A percentile compares a stretch with the other conserved stretches of the same genome.
Evolutionary conservation across 2,797 vertebrate genomes (phyloP).

Genomic region (Poeciliopsis turneri): DNA sequence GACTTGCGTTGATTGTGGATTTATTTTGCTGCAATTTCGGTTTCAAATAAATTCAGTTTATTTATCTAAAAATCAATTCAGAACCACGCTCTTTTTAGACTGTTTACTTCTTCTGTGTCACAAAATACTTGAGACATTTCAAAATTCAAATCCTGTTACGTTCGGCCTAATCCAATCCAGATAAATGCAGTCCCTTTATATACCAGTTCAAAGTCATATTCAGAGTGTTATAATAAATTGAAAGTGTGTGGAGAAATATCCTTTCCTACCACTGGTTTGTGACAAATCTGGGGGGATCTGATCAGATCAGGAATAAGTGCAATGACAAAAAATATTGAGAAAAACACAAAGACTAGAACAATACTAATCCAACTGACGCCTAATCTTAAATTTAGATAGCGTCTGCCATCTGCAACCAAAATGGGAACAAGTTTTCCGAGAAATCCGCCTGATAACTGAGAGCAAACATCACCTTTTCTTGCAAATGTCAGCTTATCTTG

Average conservation of each 20-base stretch:
- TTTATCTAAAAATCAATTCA: neutral
- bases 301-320: neutral
- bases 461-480: slow-evolving; percentile 9
- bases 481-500: slow-evolving; percentile 45
- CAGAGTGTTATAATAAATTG: neutral
- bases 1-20: slow-evolving; percentile 10
- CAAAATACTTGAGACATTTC: neutral
- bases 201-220: neutral
- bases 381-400: neutral
- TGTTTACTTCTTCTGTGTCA: neutral
- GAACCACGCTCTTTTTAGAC: neutral
- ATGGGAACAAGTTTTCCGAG: neutral
- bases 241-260: neutral
- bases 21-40: neutral
- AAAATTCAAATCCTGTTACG: neutral
- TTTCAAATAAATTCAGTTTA: neutral
- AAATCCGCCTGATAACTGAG: neutral
- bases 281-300: neutral
- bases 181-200: neutral
- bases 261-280: neutral
- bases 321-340: neutral
- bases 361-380: neutral
- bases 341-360: neutral
- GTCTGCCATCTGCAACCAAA: neutral
- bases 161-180: neutral